Base-by-base conservation (phyloP, 1,140 invertebrate species). In the Euglossa dilemma region DNA sequence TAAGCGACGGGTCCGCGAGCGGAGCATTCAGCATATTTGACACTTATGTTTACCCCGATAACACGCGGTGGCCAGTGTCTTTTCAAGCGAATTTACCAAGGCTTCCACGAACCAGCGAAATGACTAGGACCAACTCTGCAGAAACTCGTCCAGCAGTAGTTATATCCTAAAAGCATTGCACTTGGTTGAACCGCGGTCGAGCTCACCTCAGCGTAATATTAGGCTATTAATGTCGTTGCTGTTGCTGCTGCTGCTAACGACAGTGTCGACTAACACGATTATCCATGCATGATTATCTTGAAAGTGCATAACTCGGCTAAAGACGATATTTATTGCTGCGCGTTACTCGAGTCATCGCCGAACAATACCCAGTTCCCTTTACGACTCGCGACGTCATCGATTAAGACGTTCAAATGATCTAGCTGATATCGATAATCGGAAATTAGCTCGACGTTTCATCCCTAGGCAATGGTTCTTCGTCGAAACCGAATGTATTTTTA, bases 191-290 rank as follows among this genome's bases (percentile, higher is more conserved):
- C 57, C 47, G 43, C 6, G 64, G 52, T 59, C 47, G 64, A 64
- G 50, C 59, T 43, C 47, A 28, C 25, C 61, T 63, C 63, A 54
- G 18, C 67, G 80, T 70, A 72, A 76, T 85, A 83, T 77, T 77
- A 71, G 69, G 52, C 84, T 72, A 85, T 85, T 85, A 85, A 83
- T 77, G 73, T 67, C 80, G 73, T 83, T 83, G 54, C 72, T 59
- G 52, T 82, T 66, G 73, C 73, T 73, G 72, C 72, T 73, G 73
- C 28, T 71, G 45, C 43, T 78, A 85, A 83, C 84, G 72, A 83
- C 69, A 16, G 54, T 75, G 66, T 77, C 57, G 73, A 14, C 43
- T 77, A 77, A 82, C 43, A 11, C 57, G 47, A 77, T 85, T 85
- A 85, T 83, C 73, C 73, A 43, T 67, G 67, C 57, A 67, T 63